Evolutionary conservation across 2,888 invertebrate genomes (phyloP).

Genomic region (Dolomedes plantarius): DNA sequence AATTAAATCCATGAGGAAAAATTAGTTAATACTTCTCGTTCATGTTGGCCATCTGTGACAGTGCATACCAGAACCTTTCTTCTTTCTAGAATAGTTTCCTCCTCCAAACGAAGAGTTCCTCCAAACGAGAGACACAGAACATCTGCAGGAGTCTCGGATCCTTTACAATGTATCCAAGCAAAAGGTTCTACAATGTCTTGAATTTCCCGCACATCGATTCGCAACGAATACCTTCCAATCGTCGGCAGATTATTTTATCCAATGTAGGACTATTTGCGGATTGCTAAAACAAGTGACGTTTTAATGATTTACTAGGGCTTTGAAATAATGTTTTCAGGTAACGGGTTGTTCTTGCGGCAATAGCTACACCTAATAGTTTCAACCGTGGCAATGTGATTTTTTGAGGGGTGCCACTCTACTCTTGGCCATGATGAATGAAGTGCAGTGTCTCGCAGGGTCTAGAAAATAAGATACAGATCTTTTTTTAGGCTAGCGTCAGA

Average conservation of each 20-base stretch:
- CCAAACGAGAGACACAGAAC: neutral
- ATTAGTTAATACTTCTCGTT: no score
- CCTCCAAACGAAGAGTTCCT: no score
- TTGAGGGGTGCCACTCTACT: neutral
- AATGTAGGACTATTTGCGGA: neutral
- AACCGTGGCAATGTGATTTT: neutral
- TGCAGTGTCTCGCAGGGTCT: no score
- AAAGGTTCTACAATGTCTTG: neutral
- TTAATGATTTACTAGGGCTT: neutral
- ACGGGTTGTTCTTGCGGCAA: neutral
- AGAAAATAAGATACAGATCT: no score
- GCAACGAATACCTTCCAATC: slow-evolving; percentile 2
- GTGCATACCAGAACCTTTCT: no score
- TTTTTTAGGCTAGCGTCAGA: no score
- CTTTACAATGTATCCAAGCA: neutral
- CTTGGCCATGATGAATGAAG: no score
- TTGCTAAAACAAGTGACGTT: neutral
- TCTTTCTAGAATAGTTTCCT: no score
- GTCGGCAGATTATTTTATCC: neutral
- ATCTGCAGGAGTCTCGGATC: slow-evolving; percentile 4
- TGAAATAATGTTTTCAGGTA: neutral
- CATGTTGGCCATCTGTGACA: no score
- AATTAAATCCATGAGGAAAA: no score
- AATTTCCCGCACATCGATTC: neutral
- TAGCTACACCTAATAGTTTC: no score